Evolutionary conservation across 1,140 invertebrate genomes (phyloP).

Genomic region (Aradophagus sp.): DNA sequence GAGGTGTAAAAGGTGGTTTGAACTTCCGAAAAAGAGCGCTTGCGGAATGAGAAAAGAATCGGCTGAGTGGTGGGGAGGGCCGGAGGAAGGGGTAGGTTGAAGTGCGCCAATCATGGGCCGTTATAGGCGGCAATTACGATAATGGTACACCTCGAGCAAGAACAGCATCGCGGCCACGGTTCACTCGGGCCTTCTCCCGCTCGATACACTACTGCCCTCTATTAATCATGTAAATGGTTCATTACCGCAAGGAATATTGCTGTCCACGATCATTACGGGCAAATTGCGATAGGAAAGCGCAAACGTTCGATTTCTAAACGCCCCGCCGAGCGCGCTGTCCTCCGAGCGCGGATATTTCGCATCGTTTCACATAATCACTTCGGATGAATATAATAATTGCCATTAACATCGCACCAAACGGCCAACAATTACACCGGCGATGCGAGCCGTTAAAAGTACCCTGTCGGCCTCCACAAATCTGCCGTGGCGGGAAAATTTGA

Average conservation of each 20-base stretch:
- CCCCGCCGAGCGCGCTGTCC: conserved; percentile 22
- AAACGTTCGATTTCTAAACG: conserved; percentile 57
- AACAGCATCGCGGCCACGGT: conserved; percentile 56
- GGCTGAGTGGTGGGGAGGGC: background rate
- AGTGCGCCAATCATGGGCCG: conserved; percentile 73
- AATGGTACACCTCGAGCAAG: conserved; percentile 72
- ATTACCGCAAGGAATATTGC: conserved; percentile 69
- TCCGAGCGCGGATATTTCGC: conserved; percentile 28
- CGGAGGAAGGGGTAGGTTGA: conserved; percentile 64
- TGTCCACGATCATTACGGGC: conserved; percentile 67
- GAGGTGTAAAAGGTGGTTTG: conserved; percentile 54
- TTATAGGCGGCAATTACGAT: conserved; percentile 75
- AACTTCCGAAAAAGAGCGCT: conserved; percentile 70
- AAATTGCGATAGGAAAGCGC: conserved; percentile 65
- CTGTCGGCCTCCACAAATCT: no score
- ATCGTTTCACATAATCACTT: conserved; percentile 23
- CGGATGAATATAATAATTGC: conserved; percentile 38
- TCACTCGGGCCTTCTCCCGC: conserved; percentile 52
- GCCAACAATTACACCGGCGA: no score
- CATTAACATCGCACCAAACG: no score
- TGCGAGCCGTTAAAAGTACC: no score
- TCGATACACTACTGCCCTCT: conserved; percentile 68
- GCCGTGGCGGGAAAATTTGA: no score
- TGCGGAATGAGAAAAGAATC: no score
- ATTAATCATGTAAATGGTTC: conserved; percentile 74